These are phyloP conservation scores for Sminthurides bifidus DNA, from an alignment of 1,140 invertebrate genomes.

Conservation along the genomic window DNA sequence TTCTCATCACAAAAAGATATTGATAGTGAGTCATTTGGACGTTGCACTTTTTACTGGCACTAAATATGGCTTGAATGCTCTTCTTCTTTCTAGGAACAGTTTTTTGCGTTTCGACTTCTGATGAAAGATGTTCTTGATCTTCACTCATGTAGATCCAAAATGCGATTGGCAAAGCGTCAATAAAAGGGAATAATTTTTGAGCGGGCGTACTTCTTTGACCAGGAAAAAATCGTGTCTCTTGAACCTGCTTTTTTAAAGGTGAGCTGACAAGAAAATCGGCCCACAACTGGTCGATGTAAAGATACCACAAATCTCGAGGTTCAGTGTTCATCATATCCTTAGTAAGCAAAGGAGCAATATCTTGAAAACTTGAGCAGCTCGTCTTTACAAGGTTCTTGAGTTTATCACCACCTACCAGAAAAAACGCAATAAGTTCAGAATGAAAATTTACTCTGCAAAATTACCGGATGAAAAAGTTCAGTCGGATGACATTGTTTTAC, in stretches of 20 bases:
- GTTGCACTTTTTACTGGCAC: slow-evolving; percentile 41
- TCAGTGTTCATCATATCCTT: slow-evolving; percentile 68
- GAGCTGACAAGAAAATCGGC: slow-evolving; percentile 76
- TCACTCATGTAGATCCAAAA: slow-evolving; percentile 51
- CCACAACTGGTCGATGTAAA: slow-evolving; percentile 74
- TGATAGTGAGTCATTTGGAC: slow-evolving; percentile 87
- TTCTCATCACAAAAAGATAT: slow-evolving; percentile 70
- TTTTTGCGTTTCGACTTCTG: background rate
- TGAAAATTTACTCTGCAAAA: background rate
- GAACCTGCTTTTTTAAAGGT: too few species aligned
- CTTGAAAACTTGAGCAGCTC: slow-evolving; percentile 20
- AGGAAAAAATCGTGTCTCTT: too few species aligned
- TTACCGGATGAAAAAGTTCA: too few species aligned
- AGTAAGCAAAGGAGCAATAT: slow-evolving; percentile 36
- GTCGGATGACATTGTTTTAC: slow-evolving; percentile 36
- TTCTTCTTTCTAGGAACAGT: slow-evolving; percentile 5
- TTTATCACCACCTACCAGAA: slow-evolving; percentile 16
- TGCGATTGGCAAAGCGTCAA: slow-evolving; percentile 80
- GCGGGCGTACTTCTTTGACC: too few species aligned
- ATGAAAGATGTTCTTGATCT: background rate
- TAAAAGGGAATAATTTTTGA: slow-evolving; percentile 53
- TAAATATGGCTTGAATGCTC: slow-evolving; percentile 20
- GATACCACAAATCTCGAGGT: slow-evolving; percentile 73
- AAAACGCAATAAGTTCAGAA: background rate
- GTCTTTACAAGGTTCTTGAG: slow-evolving; percentile 2